Conservation (phyloP, 1,140 invertebrate species). For the Drosophila quadrilineata region DNA sequence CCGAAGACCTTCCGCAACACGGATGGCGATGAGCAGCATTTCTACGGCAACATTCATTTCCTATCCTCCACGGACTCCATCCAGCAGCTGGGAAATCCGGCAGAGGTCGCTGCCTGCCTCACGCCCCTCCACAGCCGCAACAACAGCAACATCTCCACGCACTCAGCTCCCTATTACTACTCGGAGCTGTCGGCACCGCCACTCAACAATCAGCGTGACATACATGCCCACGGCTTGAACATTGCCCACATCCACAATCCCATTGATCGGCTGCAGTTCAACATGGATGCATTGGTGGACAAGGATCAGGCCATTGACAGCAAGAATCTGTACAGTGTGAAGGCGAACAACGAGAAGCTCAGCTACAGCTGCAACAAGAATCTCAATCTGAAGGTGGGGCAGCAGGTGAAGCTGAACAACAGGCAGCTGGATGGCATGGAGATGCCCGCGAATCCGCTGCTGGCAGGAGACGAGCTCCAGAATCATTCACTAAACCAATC, state of each 20-base stretch:
- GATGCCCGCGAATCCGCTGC: slow-evolving; percentile 18
- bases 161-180: slow-evolving; percentile 92
- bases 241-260: slow-evolving; percentile 91
- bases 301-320: slow-evolving; percentile 88
- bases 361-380: slow-evolving; percentile 71
- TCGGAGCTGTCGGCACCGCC: slow-evolving; percentile 84
- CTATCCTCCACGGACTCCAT: slow-evolving; percentile 78
- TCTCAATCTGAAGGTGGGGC: slow-evolving; percentile 46
- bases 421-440: slow-evolving; percentile 23
- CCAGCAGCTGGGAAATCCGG: slow-evolving; percentile 46
- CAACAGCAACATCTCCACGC: slow-evolving; percentile 82
- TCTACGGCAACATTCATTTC: slow-evolving; percentile 79
- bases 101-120: slow-evolving; percentile 26
- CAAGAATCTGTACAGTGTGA: slow-evolving; percentile 89
- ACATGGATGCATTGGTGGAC: slow-evolving; percentile 85
- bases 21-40: slow-evolving; percentile 70
- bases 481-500: slow-evolving; percentile 48
- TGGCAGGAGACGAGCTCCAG: slow-evolving; percentile 19
- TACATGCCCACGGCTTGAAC: slow-evolving; percentile 84
- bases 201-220: slow-evolving; percentile 87
- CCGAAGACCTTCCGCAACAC: slow-evolving; percentile 74
- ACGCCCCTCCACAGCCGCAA: slow-evolving; percentile 75
- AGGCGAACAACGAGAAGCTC: slow-evolving; percentile 80
- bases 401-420: slow-evolving; percentile 48
- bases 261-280: slow-evolving; percentile 83